These are phyloP conservation scores for Indri indri DNA, from an alignment of 2,113 vertebrate genomes.

Conservation along the genomic window DNA sequence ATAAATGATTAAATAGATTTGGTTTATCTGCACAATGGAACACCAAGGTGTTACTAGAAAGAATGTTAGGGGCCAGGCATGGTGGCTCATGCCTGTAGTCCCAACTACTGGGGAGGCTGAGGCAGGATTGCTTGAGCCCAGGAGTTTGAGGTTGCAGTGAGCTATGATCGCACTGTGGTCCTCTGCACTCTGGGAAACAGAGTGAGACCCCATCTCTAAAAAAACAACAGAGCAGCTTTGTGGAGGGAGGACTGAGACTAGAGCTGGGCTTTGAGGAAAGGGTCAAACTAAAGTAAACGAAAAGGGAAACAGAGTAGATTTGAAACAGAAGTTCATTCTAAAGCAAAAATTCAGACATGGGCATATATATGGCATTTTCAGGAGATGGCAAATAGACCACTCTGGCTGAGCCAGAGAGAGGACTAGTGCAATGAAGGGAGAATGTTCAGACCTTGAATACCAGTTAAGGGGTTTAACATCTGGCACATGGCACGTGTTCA, in stretches of 20 bases:
- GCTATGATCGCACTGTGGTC: not conserved
- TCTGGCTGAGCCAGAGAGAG: not conserved
- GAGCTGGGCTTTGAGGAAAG: not conserved
- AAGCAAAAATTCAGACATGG: constrained; percentile 23
- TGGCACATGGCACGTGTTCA: not conserved
- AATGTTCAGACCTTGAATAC: not conserved
- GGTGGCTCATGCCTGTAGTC: not conserved
- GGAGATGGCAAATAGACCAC: not conserved
- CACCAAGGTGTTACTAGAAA: not conserved
- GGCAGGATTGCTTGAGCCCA: not conserved
- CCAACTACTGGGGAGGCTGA: not conserved
- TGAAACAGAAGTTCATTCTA: constrained; percentile 1
- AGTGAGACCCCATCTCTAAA: not conserved
- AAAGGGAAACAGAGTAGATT: not conserved
- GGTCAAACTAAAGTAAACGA: not conserved
- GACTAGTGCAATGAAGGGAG: not conserved
- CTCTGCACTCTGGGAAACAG: not conserved
- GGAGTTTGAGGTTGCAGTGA: not conserved
- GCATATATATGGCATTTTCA: not conserved
- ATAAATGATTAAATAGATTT: not conserved
- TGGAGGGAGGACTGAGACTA: not conserved
- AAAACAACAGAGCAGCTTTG: not conserved
- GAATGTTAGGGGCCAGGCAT: not conserved
- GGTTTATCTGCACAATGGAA: not conserved
- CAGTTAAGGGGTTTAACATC: constrained; percentile 3